Percentiles rank a stretch among this genome's conserved stretches.
phyloP scores from a whole-genome alignment of 2,888 invertebrate genomes.

The Seira sanloemensis region DNA sequence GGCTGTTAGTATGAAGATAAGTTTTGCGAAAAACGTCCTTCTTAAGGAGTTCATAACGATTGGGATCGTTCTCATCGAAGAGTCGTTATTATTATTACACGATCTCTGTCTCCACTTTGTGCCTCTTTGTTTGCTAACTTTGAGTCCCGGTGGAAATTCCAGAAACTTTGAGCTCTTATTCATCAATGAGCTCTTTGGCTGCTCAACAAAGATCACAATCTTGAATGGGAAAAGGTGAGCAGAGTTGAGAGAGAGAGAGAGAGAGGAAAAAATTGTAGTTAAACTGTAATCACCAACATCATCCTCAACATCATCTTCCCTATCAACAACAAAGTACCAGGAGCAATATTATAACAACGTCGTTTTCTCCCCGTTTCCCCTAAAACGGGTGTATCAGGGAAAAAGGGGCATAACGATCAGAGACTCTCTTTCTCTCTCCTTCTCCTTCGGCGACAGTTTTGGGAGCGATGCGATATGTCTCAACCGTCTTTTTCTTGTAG shows the following conservation, averaged over 20 bases:
- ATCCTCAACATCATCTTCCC: not conserved
- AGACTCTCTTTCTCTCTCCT: no score
- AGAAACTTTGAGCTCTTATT: conserved; percentile 39
- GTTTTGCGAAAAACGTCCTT: not conserved
- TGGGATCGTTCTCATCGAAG: not conserved
- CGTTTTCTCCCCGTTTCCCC: no score
- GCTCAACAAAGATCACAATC: not conserved
- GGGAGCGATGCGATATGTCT: no score
- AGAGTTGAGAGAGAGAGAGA: no score
- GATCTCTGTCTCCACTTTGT: not conserved
- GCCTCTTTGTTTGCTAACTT: not conserved
- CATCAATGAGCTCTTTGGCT: conserved; percentile 48
- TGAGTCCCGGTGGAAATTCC: not conserved
- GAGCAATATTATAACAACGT: no score
- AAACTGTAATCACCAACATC: not conserved
- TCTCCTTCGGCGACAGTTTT: no score
- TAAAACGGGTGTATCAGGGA: no score
- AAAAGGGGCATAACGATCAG: no score
- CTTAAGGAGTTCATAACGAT: not conserved
- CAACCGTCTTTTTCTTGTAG: no score
- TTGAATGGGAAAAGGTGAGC: not conserved
- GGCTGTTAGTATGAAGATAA: no score
- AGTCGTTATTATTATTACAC: not conserved
- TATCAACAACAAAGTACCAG: no score
- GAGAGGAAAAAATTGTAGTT: not conserved